phyloP scores from a whole-genome alignment of 2,113 vertebrate species.

The Solenodon paradoxus region DNA sequence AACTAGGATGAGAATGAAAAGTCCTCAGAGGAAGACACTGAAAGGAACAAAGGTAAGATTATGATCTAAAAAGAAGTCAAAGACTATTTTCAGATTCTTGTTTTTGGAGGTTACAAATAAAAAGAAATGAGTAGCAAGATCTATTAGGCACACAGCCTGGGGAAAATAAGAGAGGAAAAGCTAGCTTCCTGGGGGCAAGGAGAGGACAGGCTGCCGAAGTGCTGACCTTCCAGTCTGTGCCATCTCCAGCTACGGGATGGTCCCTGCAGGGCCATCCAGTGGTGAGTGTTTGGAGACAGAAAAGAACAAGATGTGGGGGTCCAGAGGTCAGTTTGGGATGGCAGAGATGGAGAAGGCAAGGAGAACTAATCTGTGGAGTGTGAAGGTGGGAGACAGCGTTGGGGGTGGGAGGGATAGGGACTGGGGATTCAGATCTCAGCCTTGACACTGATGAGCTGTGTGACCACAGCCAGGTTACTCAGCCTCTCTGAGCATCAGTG shows the following conservation, averaged over 20 bases:
- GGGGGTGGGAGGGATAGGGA: fast-evolving
- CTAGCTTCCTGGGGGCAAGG: not conserved
- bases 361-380: not conserved
- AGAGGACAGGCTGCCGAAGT: not conserved
- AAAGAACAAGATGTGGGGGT: not conserved
- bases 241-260: fast-evolving
- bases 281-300: not conserved
- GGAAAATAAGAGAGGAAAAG: not conserved
- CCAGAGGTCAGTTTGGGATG: not conserved
- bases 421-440: not conserved
- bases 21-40: not conserved
- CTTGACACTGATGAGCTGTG: not conserved
- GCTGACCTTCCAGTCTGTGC: too few species aligned
- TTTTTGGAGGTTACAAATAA: not conserved
- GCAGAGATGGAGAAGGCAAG: not conserved
- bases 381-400: not conserved
- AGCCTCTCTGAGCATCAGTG: not conserved
- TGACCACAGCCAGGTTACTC: not conserved
- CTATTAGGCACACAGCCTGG: not conserved
- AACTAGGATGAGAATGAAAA: not conserved
- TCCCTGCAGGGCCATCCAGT: fast-evolving
- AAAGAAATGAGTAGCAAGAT: not conserved
- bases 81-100: not conserved
- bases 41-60: slow-evolving; percentile 2
- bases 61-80: not conserved